Percentiles rank a stretch among this genome's conserved stretches.
Conservation (phyloP, 2,888 invertebrate species). For the Acanthoscelides obtectus region DNA sequence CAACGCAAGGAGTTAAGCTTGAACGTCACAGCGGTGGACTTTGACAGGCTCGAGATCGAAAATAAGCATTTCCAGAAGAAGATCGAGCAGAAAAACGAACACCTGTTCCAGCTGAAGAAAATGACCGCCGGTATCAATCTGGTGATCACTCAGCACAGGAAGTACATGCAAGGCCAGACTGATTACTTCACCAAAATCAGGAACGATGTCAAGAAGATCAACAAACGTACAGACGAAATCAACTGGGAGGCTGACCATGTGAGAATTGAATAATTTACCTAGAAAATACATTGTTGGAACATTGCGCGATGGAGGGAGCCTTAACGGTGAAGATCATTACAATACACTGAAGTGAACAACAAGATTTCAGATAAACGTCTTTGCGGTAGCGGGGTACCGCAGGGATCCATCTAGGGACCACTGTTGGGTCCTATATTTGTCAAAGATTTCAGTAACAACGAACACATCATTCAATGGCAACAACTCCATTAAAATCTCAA, state of each 20-base stretch:
- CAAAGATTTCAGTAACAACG: too few relatives aligned
- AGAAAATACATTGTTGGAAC: too few relatives aligned
- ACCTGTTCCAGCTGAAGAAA: conserved; percentile 18
- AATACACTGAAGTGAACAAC: too few relatives aligned
- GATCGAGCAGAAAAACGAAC: conserved; percentile 56
- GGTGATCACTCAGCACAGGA: conserved; percentile 54
- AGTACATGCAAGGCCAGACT: conserved; percentile 51
- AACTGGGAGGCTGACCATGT: not conserved
- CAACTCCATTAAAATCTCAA: not conserved
- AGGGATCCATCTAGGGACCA: too few relatives aligned
- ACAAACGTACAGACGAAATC: conserved; percentile 23
- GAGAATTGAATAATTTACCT: not conserved
- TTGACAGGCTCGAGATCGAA: conserved; percentile 59
- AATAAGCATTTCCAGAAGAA: conserved; percentile 51
- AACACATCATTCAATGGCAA: too few relatives aligned
- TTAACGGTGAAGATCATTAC: too few relatives aligned
- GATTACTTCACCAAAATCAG: conserved; percentile 46
- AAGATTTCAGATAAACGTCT: too few relatives aligned
- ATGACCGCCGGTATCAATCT: conserved; percentile 50
- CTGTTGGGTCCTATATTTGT: too few relatives aligned
- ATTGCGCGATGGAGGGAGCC: too few relatives aligned
- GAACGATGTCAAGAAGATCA: conserved; percentile 42
- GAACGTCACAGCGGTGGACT: conserved; percentile 57
- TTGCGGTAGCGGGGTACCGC: too few relatives aligned
- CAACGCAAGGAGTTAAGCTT: conserved; percentile 57